phyloP scores from a whole-genome alignment of 1,140 invertebrate genomes.

The Cecropterus lyciades region DNA sequence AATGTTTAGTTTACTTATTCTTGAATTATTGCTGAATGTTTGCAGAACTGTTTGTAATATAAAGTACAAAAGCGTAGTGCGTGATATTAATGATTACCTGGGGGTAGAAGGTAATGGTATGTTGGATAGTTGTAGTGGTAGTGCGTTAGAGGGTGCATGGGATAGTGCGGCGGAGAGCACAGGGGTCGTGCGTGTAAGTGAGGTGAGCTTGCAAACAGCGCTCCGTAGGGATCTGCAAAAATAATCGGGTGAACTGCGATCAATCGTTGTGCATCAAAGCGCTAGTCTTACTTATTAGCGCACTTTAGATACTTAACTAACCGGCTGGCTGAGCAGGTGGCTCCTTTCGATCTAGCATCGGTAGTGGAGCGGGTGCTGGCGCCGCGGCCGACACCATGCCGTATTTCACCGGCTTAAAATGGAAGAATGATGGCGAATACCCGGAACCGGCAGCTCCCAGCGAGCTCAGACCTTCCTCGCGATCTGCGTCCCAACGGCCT shows the following conservation, averaged over 20 bases:
- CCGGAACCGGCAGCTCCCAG: constrained; percentile 91
- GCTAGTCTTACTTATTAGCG: constrained; percentile 74
- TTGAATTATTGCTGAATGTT: no score
- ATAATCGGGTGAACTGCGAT: constrained; percentile 56
- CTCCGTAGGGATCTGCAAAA: constrained; percentile 81
- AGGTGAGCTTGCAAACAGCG: constrained; percentile 70
- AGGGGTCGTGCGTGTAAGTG: constrained; percentile 75
- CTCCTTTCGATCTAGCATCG: constrained; percentile 77
- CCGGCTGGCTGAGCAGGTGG: constrained; percentile 85
- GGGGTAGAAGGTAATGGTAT: constrained; percentile 75
- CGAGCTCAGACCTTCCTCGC: constrained; percentile 90
- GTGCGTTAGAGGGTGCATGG: constrained; percentile 76
- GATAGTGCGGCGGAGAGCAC: constrained; percentile 81
- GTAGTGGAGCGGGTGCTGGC: constrained; percentile 57
- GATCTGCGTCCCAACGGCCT: constrained; percentile 90
- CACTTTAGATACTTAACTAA: constrained; percentile 85
- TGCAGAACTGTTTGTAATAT: no score
- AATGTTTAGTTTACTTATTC: no score
- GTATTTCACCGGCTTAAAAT: constrained; percentile 93
- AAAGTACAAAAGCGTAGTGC: not conserved
- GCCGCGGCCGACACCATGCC: constrained; percentile 86
- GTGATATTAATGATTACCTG: constrained; percentile 68
- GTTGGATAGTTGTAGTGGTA: constrained; percentile 82
- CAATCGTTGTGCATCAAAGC: constrained; percentile 65
- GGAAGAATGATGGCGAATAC: constrained; percentile 95